Conservation (phyloP, 2,797 vertebrate species). For the Pangasius sanitwongsei region DNA sequence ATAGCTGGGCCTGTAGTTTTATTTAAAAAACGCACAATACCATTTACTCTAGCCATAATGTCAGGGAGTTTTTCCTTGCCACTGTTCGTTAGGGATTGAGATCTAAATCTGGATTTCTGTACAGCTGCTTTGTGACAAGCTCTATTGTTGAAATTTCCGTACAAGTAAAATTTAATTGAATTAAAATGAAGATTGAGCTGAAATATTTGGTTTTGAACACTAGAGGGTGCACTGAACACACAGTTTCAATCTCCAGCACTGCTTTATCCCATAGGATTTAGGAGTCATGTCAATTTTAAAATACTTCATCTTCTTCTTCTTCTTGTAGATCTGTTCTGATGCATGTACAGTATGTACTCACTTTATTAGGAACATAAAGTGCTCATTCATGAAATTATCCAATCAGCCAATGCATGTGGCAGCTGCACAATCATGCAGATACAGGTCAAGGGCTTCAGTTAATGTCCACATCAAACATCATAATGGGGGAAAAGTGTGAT, state of each 20-base stretch:
- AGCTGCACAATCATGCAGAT: neutral
- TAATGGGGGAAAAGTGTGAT: neutral
- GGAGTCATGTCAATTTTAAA: neutral
- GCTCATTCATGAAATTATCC: neutral
- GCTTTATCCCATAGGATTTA: no score
- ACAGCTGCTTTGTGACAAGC: neutral
- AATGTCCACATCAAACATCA: neutral
- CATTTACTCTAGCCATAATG: neutral
- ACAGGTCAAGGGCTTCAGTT: neutral
- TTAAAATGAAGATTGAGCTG: neutral
- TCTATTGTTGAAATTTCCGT: neutral
- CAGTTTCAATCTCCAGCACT: neutral
- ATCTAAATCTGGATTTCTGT: no score
- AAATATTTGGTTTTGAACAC: conserved; percentile 23
- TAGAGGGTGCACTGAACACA: conserved; percentile 25
- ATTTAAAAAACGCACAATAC: neutral
- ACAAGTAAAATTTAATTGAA: neutral
- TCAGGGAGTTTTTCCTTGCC: neutral
- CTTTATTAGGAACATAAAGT: neutral
- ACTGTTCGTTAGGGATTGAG: neutral
- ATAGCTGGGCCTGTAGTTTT: neutral
- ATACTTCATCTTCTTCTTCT: no score
- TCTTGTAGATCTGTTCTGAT: neutral
- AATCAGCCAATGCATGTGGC: neutral
- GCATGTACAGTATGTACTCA: neutral